Percentiles rank a stretch among this genome's conserved stretches.
Evolutionary conservation across 2,113 vertebrate genomes (phyloP).

Genomic region (Corynorhinus townsendii): DNA sequence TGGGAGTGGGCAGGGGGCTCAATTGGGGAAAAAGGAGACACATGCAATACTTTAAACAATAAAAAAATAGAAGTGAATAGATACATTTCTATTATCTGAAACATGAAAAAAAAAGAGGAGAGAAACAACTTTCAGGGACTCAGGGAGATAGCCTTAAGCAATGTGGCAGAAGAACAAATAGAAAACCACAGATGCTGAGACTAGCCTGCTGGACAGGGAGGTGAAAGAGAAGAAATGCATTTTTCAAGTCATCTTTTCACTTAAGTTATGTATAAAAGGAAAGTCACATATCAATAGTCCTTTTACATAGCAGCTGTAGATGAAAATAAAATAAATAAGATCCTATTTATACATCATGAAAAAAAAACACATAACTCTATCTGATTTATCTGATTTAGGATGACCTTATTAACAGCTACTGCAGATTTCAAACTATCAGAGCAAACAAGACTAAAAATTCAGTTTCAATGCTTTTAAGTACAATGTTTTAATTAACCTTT

Average conservation of each 20-base stretch:
- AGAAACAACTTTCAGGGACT: not conserved
- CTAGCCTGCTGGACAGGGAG: not conserved
- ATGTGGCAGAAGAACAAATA: not conserved
- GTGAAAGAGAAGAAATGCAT: not conserved
- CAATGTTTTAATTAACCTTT: not conserved
- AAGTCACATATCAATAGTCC: not conserved
- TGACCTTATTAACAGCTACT: not conserved
- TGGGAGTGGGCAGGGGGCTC: too few species aligned
- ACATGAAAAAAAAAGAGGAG: not conserved
- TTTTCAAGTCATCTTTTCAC: not conserved
- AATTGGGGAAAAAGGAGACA: too few species aligned
- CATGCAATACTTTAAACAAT: too few species aligned
- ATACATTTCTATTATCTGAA: not conserved
- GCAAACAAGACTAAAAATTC: not conserved
- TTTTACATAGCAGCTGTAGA: not conserved
- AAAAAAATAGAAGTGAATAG: not conserved
- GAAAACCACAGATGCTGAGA: not conserved
- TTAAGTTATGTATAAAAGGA: not conserved
- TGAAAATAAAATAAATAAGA: not conserved
- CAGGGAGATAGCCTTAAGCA: not conserved
- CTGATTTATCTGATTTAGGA: not conserved
- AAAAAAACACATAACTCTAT: not conserved
- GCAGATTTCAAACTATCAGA: slow-evolving; percentile 27
- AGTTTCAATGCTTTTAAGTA: not conserved
- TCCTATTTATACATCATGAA: not conserved